Evolutionary conservation across 2,888 invertebrate genomes (phyloP).

Genomic region (Platypus cylindrus): DNA sequence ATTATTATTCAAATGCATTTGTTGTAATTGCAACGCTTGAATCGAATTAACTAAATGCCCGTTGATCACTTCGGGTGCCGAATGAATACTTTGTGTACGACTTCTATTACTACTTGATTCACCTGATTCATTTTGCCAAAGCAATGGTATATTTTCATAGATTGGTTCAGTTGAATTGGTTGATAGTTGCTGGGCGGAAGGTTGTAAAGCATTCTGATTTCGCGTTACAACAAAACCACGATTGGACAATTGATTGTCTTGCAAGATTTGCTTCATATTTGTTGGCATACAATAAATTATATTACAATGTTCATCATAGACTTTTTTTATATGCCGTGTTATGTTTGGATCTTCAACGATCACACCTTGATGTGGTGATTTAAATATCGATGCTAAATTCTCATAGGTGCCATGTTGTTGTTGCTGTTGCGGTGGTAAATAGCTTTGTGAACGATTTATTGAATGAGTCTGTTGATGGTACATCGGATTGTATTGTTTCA

Average conservation of each 20-base stretch:
- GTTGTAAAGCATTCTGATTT: constrained; percentile 32
- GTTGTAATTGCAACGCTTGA: constrained; percentile 24
- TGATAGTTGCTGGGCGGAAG: constrained; percentile 28
- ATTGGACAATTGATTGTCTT: constrained; percentile 33
- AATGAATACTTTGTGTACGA: constrained; percentile 57
- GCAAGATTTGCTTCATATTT: constrained; percentile 34
- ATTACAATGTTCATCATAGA: constrained; percentile 49
- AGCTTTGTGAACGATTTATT: constrained; percentile 33
- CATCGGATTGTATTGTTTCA: constrained; percentile 30
- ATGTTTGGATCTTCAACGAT: constrained; percentile 48
- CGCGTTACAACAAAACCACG: constrained; percentile 40
- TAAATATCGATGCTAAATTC: constrained; percentile 50
- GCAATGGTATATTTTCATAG: constrained; percentile 67
- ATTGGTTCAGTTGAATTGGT: constrained; percentile 55
- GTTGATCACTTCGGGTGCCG: constrained; percentile 47
- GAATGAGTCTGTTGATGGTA: constrained; percentile 27
- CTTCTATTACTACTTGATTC: constrained; percentile 36
- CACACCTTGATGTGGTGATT: constrained; percentile 32
- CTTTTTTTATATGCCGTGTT: constrained; percentile 46
- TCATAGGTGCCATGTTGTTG: constrained; percentile 56
- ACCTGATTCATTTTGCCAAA: constrained; percentile 41
- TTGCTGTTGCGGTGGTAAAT: constrained; percentile 38
- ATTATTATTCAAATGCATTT: constrained; percentile 18
- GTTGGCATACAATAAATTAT: constrained; percentile 51
- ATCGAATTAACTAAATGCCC: constrained; percentile 27